Conservation (phyloP, 2,888 invertebrate genomes). For the Drosophila flavopinicola region DNA sequence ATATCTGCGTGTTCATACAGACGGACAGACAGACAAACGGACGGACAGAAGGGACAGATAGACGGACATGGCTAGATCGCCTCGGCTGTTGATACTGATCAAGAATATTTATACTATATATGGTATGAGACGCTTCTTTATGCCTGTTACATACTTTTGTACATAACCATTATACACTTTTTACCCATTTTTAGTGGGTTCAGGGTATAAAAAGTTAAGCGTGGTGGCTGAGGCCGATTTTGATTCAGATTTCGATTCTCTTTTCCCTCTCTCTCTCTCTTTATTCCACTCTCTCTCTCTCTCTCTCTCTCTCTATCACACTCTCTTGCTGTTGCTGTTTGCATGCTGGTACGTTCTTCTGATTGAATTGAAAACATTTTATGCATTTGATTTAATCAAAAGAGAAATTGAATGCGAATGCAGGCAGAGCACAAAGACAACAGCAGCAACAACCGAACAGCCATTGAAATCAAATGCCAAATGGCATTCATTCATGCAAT, state of each 20-base stretch:
- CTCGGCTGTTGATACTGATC: too few relatives aligned
- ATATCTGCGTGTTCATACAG: too few relatives aligned
- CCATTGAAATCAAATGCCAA: constrained; percentile 70
- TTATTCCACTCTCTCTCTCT: neutral
- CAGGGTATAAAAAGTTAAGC: constrained; percentile 30
- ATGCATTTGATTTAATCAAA: constrained; percentile 79
- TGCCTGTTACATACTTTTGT: neutral
- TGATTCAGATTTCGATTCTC: constrained; percentile 40
- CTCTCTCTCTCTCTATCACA: too few relatives aligned
- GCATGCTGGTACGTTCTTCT: constrained; percentile 23
- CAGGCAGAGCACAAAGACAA: constrained; percentile 41
- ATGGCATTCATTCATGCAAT: constrained; percentile 78
- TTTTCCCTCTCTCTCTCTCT: constrained; percentile 2
- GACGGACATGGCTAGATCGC: too few relatives aligned
- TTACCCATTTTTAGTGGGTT: neutral
- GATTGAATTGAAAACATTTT: constrained; percentile 77
- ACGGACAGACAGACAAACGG: too few relatives aligned
- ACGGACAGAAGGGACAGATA: too few relatives aligned
- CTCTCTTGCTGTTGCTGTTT: constrained; percentile 3
- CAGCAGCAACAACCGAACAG: constrained; percentile 29
- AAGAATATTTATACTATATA: too few relatives aligned
- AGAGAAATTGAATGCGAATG: constrained; percentile 66
- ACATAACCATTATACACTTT: too few relatives aligned
- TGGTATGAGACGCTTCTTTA: too few relatives aligned
- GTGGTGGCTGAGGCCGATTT: constrained; percentile 40